Base-by-base conservation (phyloP, 2,797 vertebrate species). In the Adelosebastes latens region DNA sequence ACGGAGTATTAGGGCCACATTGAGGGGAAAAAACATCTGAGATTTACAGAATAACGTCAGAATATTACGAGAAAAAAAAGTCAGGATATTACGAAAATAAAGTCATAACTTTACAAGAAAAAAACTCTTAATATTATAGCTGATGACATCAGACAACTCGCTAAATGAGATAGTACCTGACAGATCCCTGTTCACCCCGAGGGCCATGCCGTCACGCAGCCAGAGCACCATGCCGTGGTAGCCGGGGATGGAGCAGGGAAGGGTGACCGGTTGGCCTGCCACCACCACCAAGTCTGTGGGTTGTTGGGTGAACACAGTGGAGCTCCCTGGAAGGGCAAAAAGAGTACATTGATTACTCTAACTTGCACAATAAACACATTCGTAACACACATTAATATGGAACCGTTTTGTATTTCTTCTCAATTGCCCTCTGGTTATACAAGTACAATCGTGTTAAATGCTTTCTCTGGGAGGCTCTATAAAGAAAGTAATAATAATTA, bases 221-320 rank as follows among this genome's bases (percentile, higher is more conserved):
- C 97, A 98, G 10, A 98, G 96, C 69, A 98, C 97, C 20, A 97
- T 97, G 87, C 97, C 97, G 24, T 97, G 97, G 6, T 97, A 98
- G 20, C 97, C 97, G 0, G 97, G 96, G 82, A 98, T 98, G 87
- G 97, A 95, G 0, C 97, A 98, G 4, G 96, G 95, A 69, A 98
- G 94, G 0, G 97, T 98, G 80, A 97, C 97, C 0, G 97, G 96
- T 89, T 97, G 96, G n/a, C 97, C 97, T 0, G 97, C 97, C 2
- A 97, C 95, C 90, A 98, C 97, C 74, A 97, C 97, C 87, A 97
- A 93, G 89, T 98, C 97, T 79, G 97, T 96, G 0, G 97, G 97
- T 90, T 98, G 97, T 91, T 97, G 97, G 0, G 96, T 96, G 87
- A 98, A 97, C 77, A 97, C 95, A 3, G 96, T 96, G 0, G 95